Percentiles rank a stretch among this genome's conserved stretches.
These are phyloP conservation scores for Caretta caretta DNA, from an alignment of 2,113 vertebrate species.

Conservation along the genomic window DNA sequence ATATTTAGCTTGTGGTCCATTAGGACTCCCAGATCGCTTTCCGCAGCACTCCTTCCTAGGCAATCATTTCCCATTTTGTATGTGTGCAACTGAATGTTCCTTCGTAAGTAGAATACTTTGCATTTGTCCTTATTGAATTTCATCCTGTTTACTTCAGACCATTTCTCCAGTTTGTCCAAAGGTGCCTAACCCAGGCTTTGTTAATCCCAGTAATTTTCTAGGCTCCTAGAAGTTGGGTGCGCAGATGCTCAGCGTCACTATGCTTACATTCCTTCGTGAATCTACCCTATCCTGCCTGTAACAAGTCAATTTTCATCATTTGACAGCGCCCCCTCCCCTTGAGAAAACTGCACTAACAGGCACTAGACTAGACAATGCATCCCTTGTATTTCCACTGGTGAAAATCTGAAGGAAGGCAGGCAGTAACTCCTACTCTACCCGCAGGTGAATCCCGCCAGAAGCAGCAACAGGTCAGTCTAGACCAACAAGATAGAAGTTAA, in stretches of 20 bases:
- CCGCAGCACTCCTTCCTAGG: no score
- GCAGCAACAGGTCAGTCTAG: neutral
- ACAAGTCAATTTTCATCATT: accelerated
- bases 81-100: no score
- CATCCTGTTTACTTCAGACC: no score
- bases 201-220: neutral
- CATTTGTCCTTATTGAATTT: no score
- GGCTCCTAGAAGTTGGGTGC: neutral
- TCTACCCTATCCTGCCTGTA: neutral
- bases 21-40: no score
- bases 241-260: neutral
- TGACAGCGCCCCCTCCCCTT: accelerated
- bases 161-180: no score
- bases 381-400: accelerated
- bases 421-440: neutral
- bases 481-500: neutral
- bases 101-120: no score
- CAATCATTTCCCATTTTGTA: no score
- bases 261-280: neutral
- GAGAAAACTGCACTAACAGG: neutral
- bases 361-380: neutral
- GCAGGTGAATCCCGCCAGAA: neutral
- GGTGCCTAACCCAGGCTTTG: neutral
- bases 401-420: neutral
- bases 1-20: no score